Base-by-base conservation (phyloP, 2,113 vertebrate genomes). In the Struthidea cinerea region DNA sequence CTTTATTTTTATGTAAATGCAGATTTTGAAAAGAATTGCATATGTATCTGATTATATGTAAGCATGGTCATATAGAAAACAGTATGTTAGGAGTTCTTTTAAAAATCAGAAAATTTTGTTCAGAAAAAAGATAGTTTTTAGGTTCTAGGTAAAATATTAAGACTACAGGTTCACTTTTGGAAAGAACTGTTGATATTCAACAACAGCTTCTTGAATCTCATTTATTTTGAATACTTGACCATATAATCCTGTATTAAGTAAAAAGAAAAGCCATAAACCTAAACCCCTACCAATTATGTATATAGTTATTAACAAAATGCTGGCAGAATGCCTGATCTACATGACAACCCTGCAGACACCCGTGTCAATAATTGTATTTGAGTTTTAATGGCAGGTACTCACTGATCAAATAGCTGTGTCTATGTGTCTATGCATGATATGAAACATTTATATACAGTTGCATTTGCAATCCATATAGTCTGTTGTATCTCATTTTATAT, bases 401-500 rank as follows among this genome's bases (percentile, higher is more conserved):
- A 33, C 42, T 95, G 18, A 15, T 95, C 93, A 96, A 95, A 95
- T 55, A 76, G 26, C 65, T 78, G 44, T 84, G 49, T 68, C 79
- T 97, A 17, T 78, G 44, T 84, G 49, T 68, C 79, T 97, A 17
- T 64, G 16, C 21, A 63, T 78, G 68, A 50, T 55, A 96, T 94
- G 84, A 97, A 97, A 96, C 84, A 93, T 96, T 97, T 95, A 93
- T 94, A 56, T 76, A 52, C 47, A 94, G 73, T 97, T 96, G 61
- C 37, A 70, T 93, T 88, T 97, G 60, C 79, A 91, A 89, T 49
- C 57, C 80, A 33, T 56, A 37, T 24, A 94, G 64, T 56, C 18
- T 90, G 32, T 84, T 95, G 35, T 63, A 87, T 57, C 91, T 95
- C 59, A 87, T 93, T 95, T 73, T 94, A 55, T 11, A 53, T 87